Evolutionary conservation across 2,888 invertebrate genomes (phyloP).

Genomic region (Herminia tarsipennalis): DNA sequence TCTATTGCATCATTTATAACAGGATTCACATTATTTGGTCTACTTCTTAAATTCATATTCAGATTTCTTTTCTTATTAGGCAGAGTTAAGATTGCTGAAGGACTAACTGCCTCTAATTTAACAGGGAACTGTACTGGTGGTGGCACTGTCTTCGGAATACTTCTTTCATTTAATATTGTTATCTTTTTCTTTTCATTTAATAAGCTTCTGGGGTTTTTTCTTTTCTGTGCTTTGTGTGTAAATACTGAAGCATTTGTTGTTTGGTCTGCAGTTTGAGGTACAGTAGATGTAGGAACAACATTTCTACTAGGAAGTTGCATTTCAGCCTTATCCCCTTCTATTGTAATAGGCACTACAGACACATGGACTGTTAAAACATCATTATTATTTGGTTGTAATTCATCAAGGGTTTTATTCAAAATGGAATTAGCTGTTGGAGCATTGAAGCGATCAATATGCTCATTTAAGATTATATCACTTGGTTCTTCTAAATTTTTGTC

Average conservation of each 20-base stretch:
- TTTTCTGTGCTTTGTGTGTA: slow-evolving; percentile 1
- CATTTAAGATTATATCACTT: slow-evolving; percentile 11
- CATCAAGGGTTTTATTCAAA: slow-evolving; percentile 7
- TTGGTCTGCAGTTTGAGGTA: not conserved
- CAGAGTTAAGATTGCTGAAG: slow-evolving; percentile 53
- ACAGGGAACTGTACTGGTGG: slow-evolving; percentile 6
- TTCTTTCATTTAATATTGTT: slow-evolving; percentile 69
- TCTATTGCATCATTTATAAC: not conserved
- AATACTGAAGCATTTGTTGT: slow-evolving; percentile 2
- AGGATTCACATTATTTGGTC: not conserved
- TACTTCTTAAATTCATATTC: slow-evolving; percentile 6
- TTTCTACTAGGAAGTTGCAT: not conserved
- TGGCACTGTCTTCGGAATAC: slow-evolving; percentile 53
- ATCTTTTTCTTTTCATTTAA: slow-evolving; percentile 52
- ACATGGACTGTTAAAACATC: slow-evolving; percentile 1
- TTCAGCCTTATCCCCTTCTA: not conserved
- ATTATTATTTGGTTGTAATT: not conserved
- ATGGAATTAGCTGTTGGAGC: not conserved
- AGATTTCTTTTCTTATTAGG: slow-evolving; percentile 39
- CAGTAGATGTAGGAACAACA: not conserved
- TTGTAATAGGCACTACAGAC: slow-evolving; percentile 3
- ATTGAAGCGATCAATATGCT: slow-evolving; percentile 7
- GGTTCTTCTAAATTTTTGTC: not conserved
- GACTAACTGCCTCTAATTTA: slow-evolving; percentile 58
- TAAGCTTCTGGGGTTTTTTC: slow-evolving; percentile 13